Evolutionary conservation across 2,113 vertebrate genomes (phyloP), one percentile per base, ranked within the genome.

Genomic region (Cygnus atratus): DNA sequence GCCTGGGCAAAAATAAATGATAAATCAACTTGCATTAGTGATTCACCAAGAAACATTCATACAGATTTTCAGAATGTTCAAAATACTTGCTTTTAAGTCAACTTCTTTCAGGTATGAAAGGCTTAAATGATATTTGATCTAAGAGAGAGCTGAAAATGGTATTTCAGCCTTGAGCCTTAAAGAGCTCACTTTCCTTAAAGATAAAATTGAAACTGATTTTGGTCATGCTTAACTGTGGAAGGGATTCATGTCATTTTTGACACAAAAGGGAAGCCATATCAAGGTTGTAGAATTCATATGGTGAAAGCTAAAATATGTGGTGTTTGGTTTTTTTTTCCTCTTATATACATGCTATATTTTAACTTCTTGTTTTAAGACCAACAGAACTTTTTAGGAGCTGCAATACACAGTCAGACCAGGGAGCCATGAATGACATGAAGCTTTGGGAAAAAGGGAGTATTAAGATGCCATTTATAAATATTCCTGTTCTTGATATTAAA

Each of bases 391-490:
- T 99, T 87, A 98, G 99, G 83, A 99, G 99, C 97, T 99, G 99
- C 84, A 99, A 99, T 92, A 97, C 99, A 73, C 99, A 99, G 85
- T 99, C 99, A 24, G 99, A 99, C 97, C 99, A 99, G 97, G 99
- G 99, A 66, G 99, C 99, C 85, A 98, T 99, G 99, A 99, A 98
- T 65, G 99, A 99, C 96, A 99, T 99, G 97, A 99, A 99, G 95
- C 98, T 99, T 5, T 99, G 99, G 99, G 99, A 99, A 95, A 99
- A 99, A 50, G 99, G 99, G 29, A 99, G 98, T 26, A 99, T 99
- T 96, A 99, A 99, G 98, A 99, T 99, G 99, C 99, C 99, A 3
- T 99, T 99, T 96, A 99, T 99, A 98, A 99, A 98, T 97, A 99
- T 99, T 88, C 99, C 99, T 0, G 99, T 99, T 90, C 98, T 99